Percentiles rank a stretch among this genome's conserved stretches.
These are phyloP conservation scores for Anoncus sp. DNA, from an alignment of 2,888 invertebrate species.

Conservation along the genomic window DNA sequence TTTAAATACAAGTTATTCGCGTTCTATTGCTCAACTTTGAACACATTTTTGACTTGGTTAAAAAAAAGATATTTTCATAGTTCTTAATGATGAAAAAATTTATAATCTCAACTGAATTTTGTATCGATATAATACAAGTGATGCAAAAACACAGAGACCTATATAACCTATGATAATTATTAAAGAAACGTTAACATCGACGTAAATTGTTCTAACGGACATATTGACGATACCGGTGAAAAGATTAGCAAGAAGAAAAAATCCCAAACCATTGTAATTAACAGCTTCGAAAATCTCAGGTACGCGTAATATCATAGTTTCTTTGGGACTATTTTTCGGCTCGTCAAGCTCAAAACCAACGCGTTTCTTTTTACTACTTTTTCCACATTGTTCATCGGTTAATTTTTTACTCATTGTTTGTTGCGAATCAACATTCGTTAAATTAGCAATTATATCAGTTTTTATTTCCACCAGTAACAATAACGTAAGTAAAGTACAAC, in stretches of 20 bases:
- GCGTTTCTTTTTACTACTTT: constrained; percentile 57
- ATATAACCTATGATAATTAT: constrained; percentile 76
- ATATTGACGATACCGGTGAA: constrained; percentile 94
- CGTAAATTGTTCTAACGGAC: constrained; percentile 86
- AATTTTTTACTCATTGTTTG: constrained; percentile 71
- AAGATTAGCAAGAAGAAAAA: constrained; percentile 93
- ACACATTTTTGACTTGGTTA: too few relatives aligned
- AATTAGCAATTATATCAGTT: constrained; percentile 76
- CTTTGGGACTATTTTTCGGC: constrained; percentile 45
- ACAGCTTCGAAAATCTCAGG: constrained; percentile 88
- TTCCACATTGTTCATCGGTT: constrained; percentile 44
- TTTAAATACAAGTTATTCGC: too few relatives aligned
- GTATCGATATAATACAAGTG: constrained; percentile 72
- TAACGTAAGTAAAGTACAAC: constrained; percentile 85
- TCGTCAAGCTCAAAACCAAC: constrained; percentile 56
- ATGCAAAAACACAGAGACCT: constrained; percentile 71
- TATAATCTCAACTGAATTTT: constrained; percentile 75
- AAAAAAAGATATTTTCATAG: too few relatives aligned
- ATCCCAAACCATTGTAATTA: constrained; percentile 92
- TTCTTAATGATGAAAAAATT: constrained; percentile 18
- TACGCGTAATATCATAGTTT: constrained; percentile 70
- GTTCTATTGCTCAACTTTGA: too few relatives aligned
- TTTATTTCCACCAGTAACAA: constrained; percentile 86
- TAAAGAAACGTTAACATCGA: constrained; percentile 76
- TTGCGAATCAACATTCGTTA: constrained; percentile 58